Evolutionary conservation across 2,113 vertebrate species (phyloP), one percentile per base, ranked within the genome.

Genomic region (Ophthalmotilapia sp.): DNA sequence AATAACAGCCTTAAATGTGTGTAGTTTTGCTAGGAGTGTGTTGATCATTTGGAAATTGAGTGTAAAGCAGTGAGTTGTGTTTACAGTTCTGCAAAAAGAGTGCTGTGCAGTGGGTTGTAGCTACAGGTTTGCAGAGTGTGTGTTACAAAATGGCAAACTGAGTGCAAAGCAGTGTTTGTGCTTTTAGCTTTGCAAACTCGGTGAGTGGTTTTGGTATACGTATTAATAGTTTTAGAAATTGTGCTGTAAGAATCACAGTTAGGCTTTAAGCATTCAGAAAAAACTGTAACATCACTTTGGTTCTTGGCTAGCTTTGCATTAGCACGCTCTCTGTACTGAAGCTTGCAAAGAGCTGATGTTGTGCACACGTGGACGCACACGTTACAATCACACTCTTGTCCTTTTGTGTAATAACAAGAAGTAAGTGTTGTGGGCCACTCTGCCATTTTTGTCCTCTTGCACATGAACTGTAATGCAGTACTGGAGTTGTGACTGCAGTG

Each of bases 1-100:
- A 49, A 17, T 49, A 49, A 17, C 0, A 1, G 4, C 45, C 1
- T 0, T 49, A 17, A 17, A 49, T 15, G 45, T 47, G 45, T 7
- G 4, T 45, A 45, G 42, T 7, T 45, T 45, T 15, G 14, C 0
- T 15, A 45, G 42, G 42, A 45, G 6, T 15, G 13, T 0, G 13
- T 45, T 45, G 42, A 15, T 45, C 42, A 7, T 47, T 47, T 47
- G 45, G 47, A 3, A 49, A 17, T 49, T 49, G 7, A 49, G 47
- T 17, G 47, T 49, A 49, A 49, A 49, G 47, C 47, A 17, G 15
- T 49, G 47, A 49, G 47, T 49, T 49, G 47, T 17, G 47, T 17
- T 49, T 49, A 49, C 47, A 49, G 47, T 49, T 49, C 42, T 14
- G 42, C 42, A 45, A 3, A 42, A 6, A 42, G 40, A 42, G 15